Evolutionary conservation across 2,113 vertebrate species (phyloP), one percentile per base, ranked within the genome.

Genomic region (Maccullochella peelii): DNA sequence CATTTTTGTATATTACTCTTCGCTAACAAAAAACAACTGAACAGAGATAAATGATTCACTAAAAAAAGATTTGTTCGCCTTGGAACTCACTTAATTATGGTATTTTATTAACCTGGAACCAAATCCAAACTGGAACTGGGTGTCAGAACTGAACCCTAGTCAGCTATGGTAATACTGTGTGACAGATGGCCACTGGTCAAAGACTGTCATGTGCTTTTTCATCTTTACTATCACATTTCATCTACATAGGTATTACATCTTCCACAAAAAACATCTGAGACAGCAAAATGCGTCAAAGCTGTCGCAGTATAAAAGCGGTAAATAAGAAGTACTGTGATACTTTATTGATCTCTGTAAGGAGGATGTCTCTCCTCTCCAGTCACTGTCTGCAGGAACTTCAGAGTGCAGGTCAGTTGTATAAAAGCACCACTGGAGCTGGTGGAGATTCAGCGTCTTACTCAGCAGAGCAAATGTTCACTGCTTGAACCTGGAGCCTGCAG

Each of bases 271-370:
- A 30, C 11, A 76, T 25, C 14, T 42, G 27, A 68, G 61, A 67
- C 7, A 50, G 27, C 27, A 49, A 23, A 54, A 66, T 59, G 20
- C 12, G 2, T 16, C 33, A 75, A n/a, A 54, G 42, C n/a, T 67
- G 27, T 42, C 47, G 58, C 69, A 54, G 16, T 23, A 57, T 12
- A 8, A 65, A 11, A 57, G n/a, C 2, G 8, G 40, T 42, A 78
- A 84, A 67, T 27, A 74, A 69, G 27, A 63, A 50, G 23, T 15
- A 59, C 67, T 40, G 23, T 27, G 50, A 71, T 33, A 70, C 57
- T 63, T 62, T 33, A 84, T 73, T 67, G 82, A 84, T 73, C 52
- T 66, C 61, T n/a, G 44, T 54, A n/a, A 47, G 55, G 57, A 77
- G 38, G 65, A 47, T 49, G 25, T 54, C 54, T 27, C 54, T 27